Evolutionary conservation across 2,797 vertebrate species (phyloP).

Genomic region (Macroramphosus scolopax): DNA sequence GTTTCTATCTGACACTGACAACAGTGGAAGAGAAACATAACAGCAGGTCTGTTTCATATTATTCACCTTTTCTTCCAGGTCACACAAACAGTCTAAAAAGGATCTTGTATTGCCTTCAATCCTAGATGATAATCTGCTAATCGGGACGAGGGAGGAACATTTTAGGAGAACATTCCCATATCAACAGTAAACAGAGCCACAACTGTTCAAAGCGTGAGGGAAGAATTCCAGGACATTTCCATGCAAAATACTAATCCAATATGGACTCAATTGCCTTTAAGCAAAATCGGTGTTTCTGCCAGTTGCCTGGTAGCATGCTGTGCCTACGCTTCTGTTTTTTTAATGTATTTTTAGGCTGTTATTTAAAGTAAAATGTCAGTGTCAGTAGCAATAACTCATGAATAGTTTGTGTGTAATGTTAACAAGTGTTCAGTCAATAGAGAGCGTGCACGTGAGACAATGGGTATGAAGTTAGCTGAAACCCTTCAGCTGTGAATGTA

Average conservation of each 20-base stretch:
- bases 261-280: background rate
- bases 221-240: background rate
- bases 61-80: background rate
- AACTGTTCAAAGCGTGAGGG: background rate
- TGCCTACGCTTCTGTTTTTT: no score
- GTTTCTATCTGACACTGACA: conserved; percentile 3
- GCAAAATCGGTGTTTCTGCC: no score
- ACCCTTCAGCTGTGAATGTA: no score
- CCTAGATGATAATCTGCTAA: conserved; percentile 19
- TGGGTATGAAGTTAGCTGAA: no score
- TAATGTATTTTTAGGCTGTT: no score
- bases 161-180: background rate
- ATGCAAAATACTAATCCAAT: background rate
- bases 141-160: conserved; percentile 23
- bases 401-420: no score
- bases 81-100: conserved; percentile 1
- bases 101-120: conserved; percentile 26
- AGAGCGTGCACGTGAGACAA: no score
- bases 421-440: no score
- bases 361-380: no score
- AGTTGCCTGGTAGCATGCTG: no score
- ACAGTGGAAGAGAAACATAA: background rate
- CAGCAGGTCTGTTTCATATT: background rate
- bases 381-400: no score
- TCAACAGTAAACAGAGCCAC: conserved; percentile 10